Evolutionary conservation across 2,888 invertebrate genomes (phyloP).

Genomic region (Yponomeuta sedellus): DNA sequence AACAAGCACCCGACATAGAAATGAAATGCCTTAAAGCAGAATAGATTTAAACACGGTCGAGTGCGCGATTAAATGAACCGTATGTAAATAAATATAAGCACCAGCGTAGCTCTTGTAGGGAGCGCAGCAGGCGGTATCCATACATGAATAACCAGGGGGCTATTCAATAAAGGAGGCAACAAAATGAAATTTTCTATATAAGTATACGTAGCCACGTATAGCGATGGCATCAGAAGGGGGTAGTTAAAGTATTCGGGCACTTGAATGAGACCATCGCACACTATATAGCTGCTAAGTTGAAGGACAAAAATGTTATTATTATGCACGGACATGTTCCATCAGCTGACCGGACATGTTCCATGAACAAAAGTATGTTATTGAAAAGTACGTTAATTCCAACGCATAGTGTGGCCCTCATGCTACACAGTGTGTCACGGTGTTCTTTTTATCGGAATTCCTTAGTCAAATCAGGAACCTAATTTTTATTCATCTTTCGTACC

Average conservation of each 20-base stretch:
- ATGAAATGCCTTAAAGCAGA: background rate
- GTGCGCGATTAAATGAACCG: conserved; percentile 70
- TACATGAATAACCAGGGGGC: conserved; percentile 44
- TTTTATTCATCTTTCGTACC: background rate
- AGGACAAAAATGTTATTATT: conserved; percentile 24
- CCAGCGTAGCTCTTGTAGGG: conserved; percentile 39
- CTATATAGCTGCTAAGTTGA: background rate
- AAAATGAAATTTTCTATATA: conserved; percentile 27
- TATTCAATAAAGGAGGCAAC: conserved; percentile 55
- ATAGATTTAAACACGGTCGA: conserved; percentile 54
- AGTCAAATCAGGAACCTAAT: background rate
- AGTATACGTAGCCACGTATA: conserved; percentile 15
- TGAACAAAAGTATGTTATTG: conserved; percentile 38
- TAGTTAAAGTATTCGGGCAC: no score
- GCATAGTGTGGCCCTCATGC: conserved; percentile 60
- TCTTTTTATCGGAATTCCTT: conserved; percentile 27
- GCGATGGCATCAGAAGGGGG: background rate
- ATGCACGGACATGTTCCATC: conserved; percentile 55
- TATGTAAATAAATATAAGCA: conserved; percentile 75
- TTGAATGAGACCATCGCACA: no score
- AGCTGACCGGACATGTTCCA: conserved; percentile 32
- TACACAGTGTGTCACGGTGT: conserved; percentile 53
- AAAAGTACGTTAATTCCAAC: conserved; percentile 35
- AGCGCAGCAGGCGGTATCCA: conserved; percentile 52
- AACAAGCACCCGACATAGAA: background rate